These are phyloP conservation scores for Paratilapia polleni DNA, from an alignment of 2,113 vertebrate species.

Conservation along the genomic window DNA sequence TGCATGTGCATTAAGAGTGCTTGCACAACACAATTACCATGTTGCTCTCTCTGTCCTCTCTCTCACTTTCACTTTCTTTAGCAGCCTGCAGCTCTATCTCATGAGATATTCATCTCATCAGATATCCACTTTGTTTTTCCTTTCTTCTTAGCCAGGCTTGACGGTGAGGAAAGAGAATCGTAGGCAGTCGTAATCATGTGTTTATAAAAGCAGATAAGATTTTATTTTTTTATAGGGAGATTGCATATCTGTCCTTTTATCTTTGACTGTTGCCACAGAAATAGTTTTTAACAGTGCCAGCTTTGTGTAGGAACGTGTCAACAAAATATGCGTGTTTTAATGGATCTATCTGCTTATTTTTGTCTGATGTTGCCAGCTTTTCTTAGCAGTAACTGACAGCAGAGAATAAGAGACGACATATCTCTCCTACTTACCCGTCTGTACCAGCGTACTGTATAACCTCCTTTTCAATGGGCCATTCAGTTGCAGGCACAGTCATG, in stretches of 20 bases:
- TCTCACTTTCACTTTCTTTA: conserved; percentile 35
- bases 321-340: conserved; percentile 31
- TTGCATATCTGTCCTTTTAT: conserved; percentile 65
- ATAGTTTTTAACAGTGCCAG: conserved; percentile 39
- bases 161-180: conserved; percentile 70
- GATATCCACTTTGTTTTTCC: conserved; percentile 76
- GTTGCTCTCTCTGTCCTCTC: neutral
- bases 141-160: conserved; percentile 68
- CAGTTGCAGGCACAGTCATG: conserved; percentile 65
- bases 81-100: conserved; percentile 67
- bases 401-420: conserved; percentile 41
- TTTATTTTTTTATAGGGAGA: conserved; percentile 60
- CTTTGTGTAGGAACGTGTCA: conserved; percentile 50
- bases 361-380: conserved; percentile 45
- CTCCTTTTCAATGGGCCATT: conserved; percentile 26
- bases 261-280: conserved; percentile 51
- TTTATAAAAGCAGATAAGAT: conserved; percentile 81
- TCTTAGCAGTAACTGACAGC: conserved; percentile 40
- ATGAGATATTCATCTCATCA: conserved; percentile 80
- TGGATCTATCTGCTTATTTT: conserved; percentile 50
- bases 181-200: conserved; percentile 74
- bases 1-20: conserved; percentile 33
- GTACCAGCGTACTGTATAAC: conserved; percentile 21
- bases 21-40: conserved; percentile 46
- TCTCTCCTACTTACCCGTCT: conserved; percentile 26